Conservation (phyloP, 1,140 invertebrate species). For the Diploscapter pachys region DNA sequence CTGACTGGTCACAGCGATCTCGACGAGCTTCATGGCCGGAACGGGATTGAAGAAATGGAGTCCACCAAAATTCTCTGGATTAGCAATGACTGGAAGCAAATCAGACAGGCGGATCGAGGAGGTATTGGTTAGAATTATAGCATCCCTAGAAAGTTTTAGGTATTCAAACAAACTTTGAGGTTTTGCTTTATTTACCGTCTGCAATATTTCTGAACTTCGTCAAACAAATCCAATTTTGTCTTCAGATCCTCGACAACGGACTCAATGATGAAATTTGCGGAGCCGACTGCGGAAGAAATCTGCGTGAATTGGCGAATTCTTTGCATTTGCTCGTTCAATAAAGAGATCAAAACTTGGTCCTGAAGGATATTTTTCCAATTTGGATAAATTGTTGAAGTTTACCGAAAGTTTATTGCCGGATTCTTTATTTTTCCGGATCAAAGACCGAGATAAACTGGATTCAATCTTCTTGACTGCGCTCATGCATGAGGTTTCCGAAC, state of each 20-base stretch:
- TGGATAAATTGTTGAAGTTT: too few relatives aligned
- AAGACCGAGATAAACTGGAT: too few relatives aligned
- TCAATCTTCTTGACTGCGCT: too few relatives aligned
- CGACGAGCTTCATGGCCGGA: constrained; percentile 80
- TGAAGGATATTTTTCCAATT: too few relatives aligned
- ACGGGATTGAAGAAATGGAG: constrained; percentile 90
- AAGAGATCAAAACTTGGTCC: too few relatives aligned
- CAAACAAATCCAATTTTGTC: constrained; percentile 37
- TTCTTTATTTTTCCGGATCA: too few relatives aligned
- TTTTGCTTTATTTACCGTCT: neutral
- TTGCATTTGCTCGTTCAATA: too few relatives aligned
- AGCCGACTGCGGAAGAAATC: constrained; percentile 18
- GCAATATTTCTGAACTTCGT: constrained; percentile 26
- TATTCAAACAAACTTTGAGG: neutral
- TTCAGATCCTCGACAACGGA: constrained; percentile 47
- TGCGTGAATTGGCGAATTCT: constrained; percentile 7
- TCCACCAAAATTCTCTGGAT: constrained; percentile 71
- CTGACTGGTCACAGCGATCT: constrained; percentile 60
- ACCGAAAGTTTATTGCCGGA: too few relatives aligned
- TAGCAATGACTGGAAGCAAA: constrained; percentile 68
- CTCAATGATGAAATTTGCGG: constrained; percentile 49
- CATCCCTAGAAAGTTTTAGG: constrained; percentile 22
- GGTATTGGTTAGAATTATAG: constrained; percentile 78
- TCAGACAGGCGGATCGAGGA: constrained; percentile 79
- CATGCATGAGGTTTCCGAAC: too few relatives aligned